A percentile compares a stretch with the other conserved stretches of the same genome.
phyloP scores from a whole-genome alignment of 1,140 invertebrate species.

The Panagrolaimus sp. region DNA sequence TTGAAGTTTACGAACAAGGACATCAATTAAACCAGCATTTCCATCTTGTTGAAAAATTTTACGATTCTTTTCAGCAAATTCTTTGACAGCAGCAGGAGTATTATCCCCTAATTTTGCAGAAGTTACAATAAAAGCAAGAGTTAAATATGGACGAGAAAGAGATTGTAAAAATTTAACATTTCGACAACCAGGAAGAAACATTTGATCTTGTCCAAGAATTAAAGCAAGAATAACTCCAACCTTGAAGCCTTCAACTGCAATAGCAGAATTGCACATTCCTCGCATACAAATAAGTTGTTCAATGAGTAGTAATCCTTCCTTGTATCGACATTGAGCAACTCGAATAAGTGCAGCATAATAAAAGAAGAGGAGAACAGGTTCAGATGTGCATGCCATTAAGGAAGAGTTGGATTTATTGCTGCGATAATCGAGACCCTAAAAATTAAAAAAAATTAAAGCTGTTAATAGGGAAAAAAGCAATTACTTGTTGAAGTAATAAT shows the following conservation, averaged over 20 bases:
- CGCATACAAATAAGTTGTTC: background rate
- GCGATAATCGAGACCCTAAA: slow-evolving; percentile 4
- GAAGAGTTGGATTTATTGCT: background rate
- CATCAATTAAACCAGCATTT: too few species aligned
- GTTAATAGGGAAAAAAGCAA: too few species aligned
- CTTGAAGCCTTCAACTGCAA: slow-evolving; percentile 3
- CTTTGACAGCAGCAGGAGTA: too few species aligned
- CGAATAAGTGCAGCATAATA: background rate
- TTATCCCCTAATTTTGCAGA: too few species aligned
- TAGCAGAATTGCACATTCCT: background rate
- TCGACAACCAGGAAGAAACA: slow-evolving; percentile 6
- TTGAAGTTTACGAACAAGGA: too few species aligned
- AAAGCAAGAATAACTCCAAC: background rate
- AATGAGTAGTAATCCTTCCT: background rate
- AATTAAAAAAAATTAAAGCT: background rate
- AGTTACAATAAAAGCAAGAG: too few species aligned
- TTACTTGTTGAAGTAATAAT: background rate
- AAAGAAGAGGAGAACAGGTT: slow-evolving; percentile 5
- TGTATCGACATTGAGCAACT: background rate
- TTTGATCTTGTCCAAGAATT: slow-evolving; percentile 2
- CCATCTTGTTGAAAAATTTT: too few species aligned
- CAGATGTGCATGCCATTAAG: background rate
- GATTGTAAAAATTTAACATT: background rate
- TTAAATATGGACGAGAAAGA: background rate
- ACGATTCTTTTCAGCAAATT: too few species aligned